Base-by-base conservation (phyloP, 30 jellyfish, hydroid and myxozoan genomes). In the Pseudorhiza aurosa region DNA sequence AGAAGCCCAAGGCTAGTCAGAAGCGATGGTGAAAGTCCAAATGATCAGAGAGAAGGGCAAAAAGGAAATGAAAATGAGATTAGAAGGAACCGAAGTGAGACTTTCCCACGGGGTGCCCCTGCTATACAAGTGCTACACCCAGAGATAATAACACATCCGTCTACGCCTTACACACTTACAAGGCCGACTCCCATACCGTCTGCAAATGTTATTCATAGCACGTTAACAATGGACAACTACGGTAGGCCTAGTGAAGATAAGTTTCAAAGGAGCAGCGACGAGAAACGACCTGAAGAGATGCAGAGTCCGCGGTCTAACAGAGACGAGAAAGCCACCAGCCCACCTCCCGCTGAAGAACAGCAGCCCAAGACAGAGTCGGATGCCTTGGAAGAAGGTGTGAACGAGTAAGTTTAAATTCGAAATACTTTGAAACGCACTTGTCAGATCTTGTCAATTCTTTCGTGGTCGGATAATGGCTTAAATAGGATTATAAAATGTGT, bases 181-280 rank as follows among this genome's bases (percentile, higher is more conserved):
- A 78, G 80, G 25, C 82, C 90, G 0, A 60, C 90, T 12, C 90
- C 90, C 7, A n/a, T 78, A 35, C 90, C 90, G 30, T 78, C 90
- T 5, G 90, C 90, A 22, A 78, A 64, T 24, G 82, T 78, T 12
- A 64, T 78, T 30, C 90, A 78, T 39, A 78, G 90, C 39, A 78
- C 90, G 12, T 28, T 78, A 45, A 78, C 40, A 19, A 49, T 49
- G 56, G 75, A 63, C 14, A 65, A 44, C 24, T 78, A 55, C 15
- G 87, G 59, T 15, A 57, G 77, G 26, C 76, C 76, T 4, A 58
- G 78, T 63, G 90, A 47, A 30, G 19, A 19, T 3, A 78, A 78
- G 33, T 21, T n/a, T 60, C 33, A 4, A 1, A 28, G 57, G 14
- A 22, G 10, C 1, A 67, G 33, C 21, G 37, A 45, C 8, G 42